Evolutionary conservation across 2,797 vertebrate genomes (phyloP).

Genomic region (Sebastes hubbsi): DNA sequence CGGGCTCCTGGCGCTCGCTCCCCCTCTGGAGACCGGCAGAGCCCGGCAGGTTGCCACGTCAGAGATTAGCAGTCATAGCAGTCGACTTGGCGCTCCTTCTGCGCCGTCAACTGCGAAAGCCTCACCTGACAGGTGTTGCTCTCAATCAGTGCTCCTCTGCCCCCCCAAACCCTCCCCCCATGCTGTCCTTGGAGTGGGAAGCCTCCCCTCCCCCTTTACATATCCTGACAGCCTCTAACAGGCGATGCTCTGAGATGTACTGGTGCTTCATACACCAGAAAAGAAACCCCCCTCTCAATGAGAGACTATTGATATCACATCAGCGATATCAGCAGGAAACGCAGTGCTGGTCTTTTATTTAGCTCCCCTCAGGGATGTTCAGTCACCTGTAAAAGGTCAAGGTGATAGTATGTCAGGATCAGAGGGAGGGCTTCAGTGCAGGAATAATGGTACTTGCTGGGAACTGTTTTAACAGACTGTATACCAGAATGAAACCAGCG

Average conservation of each 20-base stretch:
- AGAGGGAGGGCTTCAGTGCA: conserved; percentile 27
- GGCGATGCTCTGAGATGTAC: conserved; percentile 4
- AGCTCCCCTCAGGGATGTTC: conserved; percentile 58
- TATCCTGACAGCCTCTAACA: conserved; percentile 51
- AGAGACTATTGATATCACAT: conserved; percentile 73
- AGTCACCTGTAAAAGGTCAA: conserved; percentile 69
- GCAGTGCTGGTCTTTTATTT: conserved; percentile 57
- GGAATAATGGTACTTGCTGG: conserved; percentile 12
- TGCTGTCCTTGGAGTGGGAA: conserved; percentile 44
- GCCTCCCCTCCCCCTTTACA: conserved; percentile 24
- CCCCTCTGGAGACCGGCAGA: conserved; percentile 66
- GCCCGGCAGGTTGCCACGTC: conserved; percentile 70
- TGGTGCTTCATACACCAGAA: conserved; percentile 23
- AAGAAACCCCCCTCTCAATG: conserved; percentile 49
- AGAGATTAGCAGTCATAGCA: conserved; percentile 80
- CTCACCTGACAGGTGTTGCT: conserved; percentile 85
- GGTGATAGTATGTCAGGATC: conserved; percentile 57
- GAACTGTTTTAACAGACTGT: conserved; percentile 28
- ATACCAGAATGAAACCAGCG: conserved; percentile 1
- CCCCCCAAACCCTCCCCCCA: not conserved
- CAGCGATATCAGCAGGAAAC: conserved; percentile 70
- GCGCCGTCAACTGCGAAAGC: conserved; percentile 76
- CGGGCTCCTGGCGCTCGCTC: conserved; percentile 55
- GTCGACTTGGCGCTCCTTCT: conserved; percentile 75
- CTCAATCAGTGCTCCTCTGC: conserved; percentile 74